These are phyloP conservation scores for Saccostrea cuccullata DNA, from an alignment of 1,140 invertebrate genomes.

Conservation along the genomic window DNA sequence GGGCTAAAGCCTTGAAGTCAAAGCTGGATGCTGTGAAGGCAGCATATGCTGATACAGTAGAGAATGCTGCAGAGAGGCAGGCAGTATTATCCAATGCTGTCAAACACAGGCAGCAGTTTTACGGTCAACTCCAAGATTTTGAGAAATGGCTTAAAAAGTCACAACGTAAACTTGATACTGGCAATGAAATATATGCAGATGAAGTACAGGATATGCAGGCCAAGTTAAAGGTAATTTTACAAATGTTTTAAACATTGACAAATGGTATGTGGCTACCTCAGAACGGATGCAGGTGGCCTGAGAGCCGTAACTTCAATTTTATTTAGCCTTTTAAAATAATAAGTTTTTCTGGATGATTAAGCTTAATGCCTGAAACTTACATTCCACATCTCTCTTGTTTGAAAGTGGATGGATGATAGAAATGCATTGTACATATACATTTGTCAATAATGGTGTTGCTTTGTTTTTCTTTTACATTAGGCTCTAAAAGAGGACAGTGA, in stretches of 20 bases:
- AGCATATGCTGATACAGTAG: slow-evolving; percentile 87
- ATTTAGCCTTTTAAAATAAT: too few relatives aligned
- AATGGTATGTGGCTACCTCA: too few relatives aligned
- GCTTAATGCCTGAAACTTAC: too few relatives aligned
- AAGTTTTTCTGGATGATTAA: too few relatives aligned
- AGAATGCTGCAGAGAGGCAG: slow-evolving; percentile 76
- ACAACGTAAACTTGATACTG: slow-evolving; percentile 86
- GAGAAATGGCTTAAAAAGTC: slow-evolving; percentile 91
- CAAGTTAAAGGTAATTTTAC: slow-evolving; percentile 83
- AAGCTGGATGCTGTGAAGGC: slow-evolving; percentile 85
- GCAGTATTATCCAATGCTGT: slow-evolving; percentile 76
- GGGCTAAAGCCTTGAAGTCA: slow-evolving; percentile 65
- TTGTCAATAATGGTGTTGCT: not conserved
- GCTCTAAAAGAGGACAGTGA: slow-evolving; percentile 71
- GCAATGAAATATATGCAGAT: slow-evolving; percentile 88
- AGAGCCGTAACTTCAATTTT: too few relatives aligned
- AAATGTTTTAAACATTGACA: not conserved
- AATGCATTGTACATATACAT: too few relatives aligned
- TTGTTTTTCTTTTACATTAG: slow-evolving; percentile 64
- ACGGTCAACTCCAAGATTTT: slow-evolving; percentile 88
- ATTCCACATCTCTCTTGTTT: too few relatives aligned
- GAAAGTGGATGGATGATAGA: too few relatives aligned
- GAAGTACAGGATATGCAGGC: slow-evolving; percentile 89
- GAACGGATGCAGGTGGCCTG: too few relatives aligned
- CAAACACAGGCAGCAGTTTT: slow-evolving; percentile 89